phyloP scores from a whole-genome alignment of 2,113 vertebrate species.

The Gasterosteus aculeatus region DNA sequence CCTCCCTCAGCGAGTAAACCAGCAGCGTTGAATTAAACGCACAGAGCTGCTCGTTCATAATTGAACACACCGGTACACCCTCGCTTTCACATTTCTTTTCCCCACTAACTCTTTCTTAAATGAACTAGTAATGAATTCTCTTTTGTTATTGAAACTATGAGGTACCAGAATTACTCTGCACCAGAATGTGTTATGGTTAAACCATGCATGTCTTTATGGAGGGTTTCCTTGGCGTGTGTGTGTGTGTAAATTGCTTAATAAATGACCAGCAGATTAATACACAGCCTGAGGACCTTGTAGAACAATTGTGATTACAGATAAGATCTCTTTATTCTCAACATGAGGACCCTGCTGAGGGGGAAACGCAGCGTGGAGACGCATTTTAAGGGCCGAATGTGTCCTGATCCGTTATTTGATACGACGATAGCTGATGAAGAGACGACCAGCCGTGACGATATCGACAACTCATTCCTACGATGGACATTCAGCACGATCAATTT shows the following conservation, averaged over 20 bases:
- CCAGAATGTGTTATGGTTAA: background rate
- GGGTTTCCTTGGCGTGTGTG: background rate
- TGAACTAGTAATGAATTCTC: background rate
- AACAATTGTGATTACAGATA: slow-evolving; percentile 19
- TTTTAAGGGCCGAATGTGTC: background rate
- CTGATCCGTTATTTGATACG: too few relatives aligned
- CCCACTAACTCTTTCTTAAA: background rate
- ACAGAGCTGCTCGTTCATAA: slow-evolving; percentile 35
- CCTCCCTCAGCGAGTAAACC: background rate
- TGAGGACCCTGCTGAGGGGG: background rate
- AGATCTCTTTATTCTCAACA: background rate
- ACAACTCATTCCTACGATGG: background rate
- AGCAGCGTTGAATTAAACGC: slow-evolving; percentile 14
- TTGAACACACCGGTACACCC: background rate
- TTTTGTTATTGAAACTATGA: background rate
- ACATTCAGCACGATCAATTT: too few relatives aligned
- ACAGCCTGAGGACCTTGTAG: slow-evolving; percentile 17
- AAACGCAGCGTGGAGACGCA: background rate
- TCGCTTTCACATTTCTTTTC: background rate
- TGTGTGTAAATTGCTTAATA: slow-evolving; percentile 33
- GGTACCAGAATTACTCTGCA: background rate
- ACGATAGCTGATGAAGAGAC: background rate
- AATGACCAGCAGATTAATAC: slow-evolving; percentile 14
- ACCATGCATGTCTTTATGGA: background rate
- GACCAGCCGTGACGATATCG: too few relatives aligned